Base-by-base conservation (phyloP, 2,888 invertebrate genomes). In the Lathronympha strigana region DNA sequence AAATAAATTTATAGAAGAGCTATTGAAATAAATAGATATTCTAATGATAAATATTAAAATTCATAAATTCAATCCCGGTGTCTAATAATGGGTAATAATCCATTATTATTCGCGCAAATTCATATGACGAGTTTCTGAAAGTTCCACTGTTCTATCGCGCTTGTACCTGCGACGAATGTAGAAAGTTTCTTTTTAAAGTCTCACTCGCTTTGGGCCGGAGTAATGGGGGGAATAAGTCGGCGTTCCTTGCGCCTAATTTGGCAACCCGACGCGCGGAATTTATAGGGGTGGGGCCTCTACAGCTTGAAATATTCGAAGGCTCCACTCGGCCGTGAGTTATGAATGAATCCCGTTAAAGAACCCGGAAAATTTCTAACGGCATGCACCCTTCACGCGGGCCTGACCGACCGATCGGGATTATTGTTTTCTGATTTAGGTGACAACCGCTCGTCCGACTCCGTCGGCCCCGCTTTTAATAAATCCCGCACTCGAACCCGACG, bases 231-330 rank as follows among this genome's bases (percentile, higher is more conserved):
- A 67, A 67, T 67, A 67, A 63, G 84, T 87, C 86, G 87, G 79
- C 84, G 81, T 82, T 88, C 81, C 90, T 90, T 84, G 85, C 91
- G 91, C 91, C 91, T 91, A 91, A 92, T 91, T 92, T 92, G 90
- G 91, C 91, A 90, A 85, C 88, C 88, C 90, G 90, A 90, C 88
- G 88, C 89, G 85, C 87, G 90, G 91, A 92, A 92, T 92, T 91
- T 92, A 92, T 91, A 80, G 86, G 84, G 87, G 82, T 82, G 85
- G 82, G 79, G 84, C 77, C 79, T 82, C 78, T 85, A 83, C 87
- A 82, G 86, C 83, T 85, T 90, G 90, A 89, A 92, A 92, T 90
- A 90, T 91, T 91, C 87, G 91, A 89, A 89, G 84, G 87, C 86
- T 88, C 87, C 88, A 86, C 87, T 91, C 90, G 87, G 71, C 89